Conservation (phyloP, 2,888 invertebrate species). For the Chironomus tentans region DNA sequence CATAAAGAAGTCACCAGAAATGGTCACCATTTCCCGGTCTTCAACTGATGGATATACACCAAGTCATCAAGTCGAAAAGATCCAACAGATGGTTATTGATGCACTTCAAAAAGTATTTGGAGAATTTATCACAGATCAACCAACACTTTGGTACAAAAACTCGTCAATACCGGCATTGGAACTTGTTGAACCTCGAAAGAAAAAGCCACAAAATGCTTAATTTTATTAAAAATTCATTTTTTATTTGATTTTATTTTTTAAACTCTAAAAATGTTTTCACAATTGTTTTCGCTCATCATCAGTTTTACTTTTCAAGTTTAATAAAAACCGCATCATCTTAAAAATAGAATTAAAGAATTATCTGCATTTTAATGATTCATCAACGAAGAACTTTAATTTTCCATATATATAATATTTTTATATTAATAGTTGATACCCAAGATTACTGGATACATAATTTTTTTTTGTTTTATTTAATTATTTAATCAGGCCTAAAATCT, state of each 20-base stretch:
- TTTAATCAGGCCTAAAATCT: too few species aligned
- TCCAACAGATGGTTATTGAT: constrained; percentile 59
- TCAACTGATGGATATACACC: constrained; percentile 87
- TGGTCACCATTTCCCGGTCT: constrained; percentile 75
- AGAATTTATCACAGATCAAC: constrained; percentile 32
- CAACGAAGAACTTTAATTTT: too few species aligned
- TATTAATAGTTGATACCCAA: too few species aligned
- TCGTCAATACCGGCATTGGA: constrained; percentile 2
- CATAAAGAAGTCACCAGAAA: constrained; percentile 54
- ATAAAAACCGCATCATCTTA: neutral
- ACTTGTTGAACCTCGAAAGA: neutral
- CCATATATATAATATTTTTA: too few species aligned
- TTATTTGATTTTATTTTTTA: neutral
- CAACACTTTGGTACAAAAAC: constrained; percentile 18
- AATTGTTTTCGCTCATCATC: constrained; percentile 14
- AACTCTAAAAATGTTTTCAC: constrained; percentile 20
- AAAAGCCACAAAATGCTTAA: neutral
- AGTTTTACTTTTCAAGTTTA: neutral
- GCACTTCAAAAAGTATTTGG: constrained; percentile 44
- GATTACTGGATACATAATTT: too few species aligned
- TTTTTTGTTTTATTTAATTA: too few species aligned
- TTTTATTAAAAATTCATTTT: neutral
- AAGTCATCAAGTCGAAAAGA: constrained; percentile 66
- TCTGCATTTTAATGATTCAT: neutral
- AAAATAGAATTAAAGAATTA: neutral